Evolutionary conservation across 1,140 invertebrate species (phyloP).

Genomic region (Thaumetopoea pityocampa): DNA sequence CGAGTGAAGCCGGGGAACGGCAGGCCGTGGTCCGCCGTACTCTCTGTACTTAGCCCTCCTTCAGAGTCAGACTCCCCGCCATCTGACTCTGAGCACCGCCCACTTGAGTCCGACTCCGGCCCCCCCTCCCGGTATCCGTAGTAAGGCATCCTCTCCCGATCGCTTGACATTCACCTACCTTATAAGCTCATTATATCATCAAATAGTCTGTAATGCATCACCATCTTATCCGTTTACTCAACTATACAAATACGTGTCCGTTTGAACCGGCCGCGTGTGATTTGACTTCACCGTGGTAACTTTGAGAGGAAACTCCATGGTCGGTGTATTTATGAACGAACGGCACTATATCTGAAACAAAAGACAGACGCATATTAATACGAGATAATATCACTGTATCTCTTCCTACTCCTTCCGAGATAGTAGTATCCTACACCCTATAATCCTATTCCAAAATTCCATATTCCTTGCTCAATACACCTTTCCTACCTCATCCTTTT

Average conservation of each 20-base stretch:
- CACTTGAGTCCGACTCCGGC: constrained; percentile 52
- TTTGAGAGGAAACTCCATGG: constrained; percentile 36
- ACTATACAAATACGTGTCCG: constrained; percentile 61
- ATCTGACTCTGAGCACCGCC: constrained; percentile 68
- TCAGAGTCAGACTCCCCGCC: constrained; percentile 79
- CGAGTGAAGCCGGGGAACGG: constrained; percentile 94
- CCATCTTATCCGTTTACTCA: constrained; percentile 52
- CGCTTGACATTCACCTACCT: constrained; percentile 57
- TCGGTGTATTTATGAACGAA: constrained; percentile 20
- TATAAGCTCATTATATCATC: constrained; percentile 70
- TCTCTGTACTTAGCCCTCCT: constrained; percentile 75
- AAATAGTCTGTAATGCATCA: constrained; percentile 50
- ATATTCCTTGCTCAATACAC: too few relatives aligned
- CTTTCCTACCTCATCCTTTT: too few relatives aligned
- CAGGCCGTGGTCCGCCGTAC: constrained; percentile 79
- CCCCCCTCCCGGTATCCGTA: constrained; percentile 67
- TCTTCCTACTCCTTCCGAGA: too few relatives aligned
- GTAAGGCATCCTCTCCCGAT: constrained; percentile 64
- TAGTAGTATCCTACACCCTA: too few relatives aligned
- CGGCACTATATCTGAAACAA: constrained; percentile 55
- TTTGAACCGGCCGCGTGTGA: constrained; percentile 46
- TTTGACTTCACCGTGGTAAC: constrained; percentile 32
- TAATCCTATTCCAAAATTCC: too few relatives aligned
- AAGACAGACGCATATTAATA: constrained; percentile 19
- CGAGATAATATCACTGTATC: background rate